Percentiles rank a stretch among this genome's conserved stretches.
Evolutionary conservation across 2,797 vertebrate species (phyloP).

Genomic region (Hirundo rustica): DNA sequence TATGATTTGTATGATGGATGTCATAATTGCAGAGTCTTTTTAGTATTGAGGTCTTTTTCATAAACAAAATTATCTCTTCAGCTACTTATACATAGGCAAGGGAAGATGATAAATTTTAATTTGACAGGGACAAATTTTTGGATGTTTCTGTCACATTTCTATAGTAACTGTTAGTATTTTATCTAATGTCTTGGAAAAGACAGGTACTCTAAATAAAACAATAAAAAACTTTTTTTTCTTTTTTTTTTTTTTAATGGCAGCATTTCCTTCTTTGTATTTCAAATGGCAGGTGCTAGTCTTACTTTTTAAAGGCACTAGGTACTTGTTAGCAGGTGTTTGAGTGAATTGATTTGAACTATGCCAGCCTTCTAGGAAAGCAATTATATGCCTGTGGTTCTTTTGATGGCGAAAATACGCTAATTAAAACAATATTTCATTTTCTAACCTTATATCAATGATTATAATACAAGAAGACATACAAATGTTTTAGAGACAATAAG

Average conservation of each 20-base stretch:
- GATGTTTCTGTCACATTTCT: not conserved
- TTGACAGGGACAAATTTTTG: not conserved
- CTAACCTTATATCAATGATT: not conserved
- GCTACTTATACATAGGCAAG: not conserved
- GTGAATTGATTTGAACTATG: not conserved
- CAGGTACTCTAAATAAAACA: not conserved
- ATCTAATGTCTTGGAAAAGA: not conserved
- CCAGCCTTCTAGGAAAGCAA: not conserved
- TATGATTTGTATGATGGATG: not conserved
- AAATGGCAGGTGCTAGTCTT: not conserved
- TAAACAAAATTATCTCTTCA: not conserved
- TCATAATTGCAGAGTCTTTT: not conserved
- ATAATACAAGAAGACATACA: not conserved
- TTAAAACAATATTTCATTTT: not conserved
- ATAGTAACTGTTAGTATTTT: not conserved
- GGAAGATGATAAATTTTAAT: not conserved
- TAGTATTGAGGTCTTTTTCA: not conserved
- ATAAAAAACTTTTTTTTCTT: not conserved
- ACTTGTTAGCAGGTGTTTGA: not conserved
- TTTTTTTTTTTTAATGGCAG: not conserved
- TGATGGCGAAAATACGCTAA: not conserved
- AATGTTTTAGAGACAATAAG: not conserved
- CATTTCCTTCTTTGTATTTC: not conserved
- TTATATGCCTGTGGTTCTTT: not conserved
- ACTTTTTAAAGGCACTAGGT: not conserved